A percentile compares a stretch with the other conserved stretches of the same genome.
phyloP scores from a whole-genome alignment of 2,113 vertebrate species.

The Lepus americanus region DNA sequence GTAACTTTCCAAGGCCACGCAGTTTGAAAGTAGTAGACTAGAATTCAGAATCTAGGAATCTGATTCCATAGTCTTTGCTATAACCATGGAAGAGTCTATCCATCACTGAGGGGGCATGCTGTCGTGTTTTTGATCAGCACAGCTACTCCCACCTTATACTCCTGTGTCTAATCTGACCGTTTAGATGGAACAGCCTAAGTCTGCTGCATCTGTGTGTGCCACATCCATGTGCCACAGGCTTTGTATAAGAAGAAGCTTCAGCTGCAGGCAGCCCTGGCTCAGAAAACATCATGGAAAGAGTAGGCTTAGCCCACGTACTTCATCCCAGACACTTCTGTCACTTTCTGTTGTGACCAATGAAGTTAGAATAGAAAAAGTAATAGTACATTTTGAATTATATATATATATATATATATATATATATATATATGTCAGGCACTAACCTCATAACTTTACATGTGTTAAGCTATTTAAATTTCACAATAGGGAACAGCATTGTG shows the following conservation, averaged over 20 bases:
- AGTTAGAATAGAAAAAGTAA: neutral
- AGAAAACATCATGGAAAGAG: neutral
- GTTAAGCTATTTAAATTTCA: conserved; percentile 14
- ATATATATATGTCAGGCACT: neutral
- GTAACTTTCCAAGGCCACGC: neutral
- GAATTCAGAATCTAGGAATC: neutral
- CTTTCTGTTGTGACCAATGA: neutral
- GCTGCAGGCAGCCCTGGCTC: neutral
- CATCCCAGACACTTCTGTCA: neutral
- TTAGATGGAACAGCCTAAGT: neutral
- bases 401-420: conserved; percentile 30
- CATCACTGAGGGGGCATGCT: neutral
- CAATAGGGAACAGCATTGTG: no score
- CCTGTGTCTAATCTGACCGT: neutral
- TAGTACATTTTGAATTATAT: neutral
- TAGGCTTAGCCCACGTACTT: neutral
- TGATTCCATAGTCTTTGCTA: neutral
- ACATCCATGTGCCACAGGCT: neutral
- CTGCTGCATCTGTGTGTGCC: neutral
- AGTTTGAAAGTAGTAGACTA: neutral
- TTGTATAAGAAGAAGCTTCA: neutral
- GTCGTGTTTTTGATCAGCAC: neutral
- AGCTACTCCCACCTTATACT: neutral
- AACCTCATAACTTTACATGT: neutral
- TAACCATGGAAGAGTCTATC: neutral